A percentile compares a stretch with the other conserved stretches of the same genome.
Conservation (phyloP, 2,113 vertebrate species). For the Bubo blakistoni region DNA sequence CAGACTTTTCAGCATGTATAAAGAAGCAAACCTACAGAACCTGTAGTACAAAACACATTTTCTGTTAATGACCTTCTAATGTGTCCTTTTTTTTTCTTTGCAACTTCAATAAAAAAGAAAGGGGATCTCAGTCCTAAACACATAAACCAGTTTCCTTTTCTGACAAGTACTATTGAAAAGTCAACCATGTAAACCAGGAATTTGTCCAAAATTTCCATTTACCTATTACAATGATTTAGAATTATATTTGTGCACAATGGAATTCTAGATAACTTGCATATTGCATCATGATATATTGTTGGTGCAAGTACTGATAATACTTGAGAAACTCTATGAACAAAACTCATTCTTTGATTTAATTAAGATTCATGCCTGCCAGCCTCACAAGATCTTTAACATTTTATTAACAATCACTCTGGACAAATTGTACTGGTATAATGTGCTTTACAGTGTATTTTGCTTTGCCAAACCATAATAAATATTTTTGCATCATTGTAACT, state of each 20-base stretch:
- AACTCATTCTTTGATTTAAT: not conserved
- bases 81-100: not conserved
- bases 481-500: not conserved
- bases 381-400: not conserved
- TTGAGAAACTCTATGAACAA: not conserved
- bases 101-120: not conserved
- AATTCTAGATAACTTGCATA: not conserved
- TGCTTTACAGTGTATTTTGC: not conserved
- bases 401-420: not conserved
- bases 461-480: not conserved
- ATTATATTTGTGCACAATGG: not conserved
- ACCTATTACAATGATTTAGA: not conserved
- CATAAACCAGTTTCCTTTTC: not conserved
- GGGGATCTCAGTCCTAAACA: not conserved
- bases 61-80: not conserved
- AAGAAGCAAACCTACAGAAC: not conserved
- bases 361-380: not conserved
- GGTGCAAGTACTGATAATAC: not conserved
- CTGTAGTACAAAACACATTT: not conserved
- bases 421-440: not conserved
- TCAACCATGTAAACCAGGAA: not conserved
- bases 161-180: not conserved
- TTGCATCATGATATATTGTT: not conserved
- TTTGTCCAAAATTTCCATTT: not conserved
- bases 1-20: not conserved